Base-by-base conservation (phyloP, 1,140 invertebrate species). In the Ceratosolen fusciceps region DNA sequence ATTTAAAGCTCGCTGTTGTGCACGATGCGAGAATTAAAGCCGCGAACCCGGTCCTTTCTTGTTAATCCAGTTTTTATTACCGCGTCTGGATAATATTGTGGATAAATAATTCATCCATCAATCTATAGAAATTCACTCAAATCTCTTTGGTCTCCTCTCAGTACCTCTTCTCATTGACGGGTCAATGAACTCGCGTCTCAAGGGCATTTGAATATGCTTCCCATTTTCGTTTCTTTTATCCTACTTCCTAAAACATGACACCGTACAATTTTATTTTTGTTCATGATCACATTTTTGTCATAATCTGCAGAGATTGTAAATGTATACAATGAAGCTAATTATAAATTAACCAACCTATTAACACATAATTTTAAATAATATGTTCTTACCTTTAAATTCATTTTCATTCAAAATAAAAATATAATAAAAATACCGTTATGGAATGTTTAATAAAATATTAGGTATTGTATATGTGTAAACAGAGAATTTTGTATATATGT, bases 61-160 rank as follows among this genome's bases (percentile, higher is more conserved):
- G 68, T 71, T 29, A 31, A 71, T 58, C 52, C 16, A 58, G 65
- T 77, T 77, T 77, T 77, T 77, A 24, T 29, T 43, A 12, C 16
- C 21, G n/a, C 10, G 19, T 10, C 24, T 24, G n/a, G 26, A 70
- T n/a, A 70, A 29, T 16, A 39, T 19, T 26, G 2, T 1, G 21
- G 65, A 77, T 77, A 77, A 77, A 77, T 77, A 77, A 77, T 77
- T 77, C 75, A 77, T 70, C 47, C 24, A 31, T 70, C 75, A 67
- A 77, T 76, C 60, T 19, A 68, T 68, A 68, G 47, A 76, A 67
- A 76, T 24, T 75, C 39, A 73, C 26, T 71, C 24, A 26, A 31
- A 71, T 52, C 26, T 31, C 47, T 52, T 71, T 71, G n/a, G 29
- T 52, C 5, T 14, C 16, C 21, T 49, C 37, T 37, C 14, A 8